Base-by-base conservation (phyloP, 2,888 invertebrate species). In the Pachliopta kotzebuea region DNA sequence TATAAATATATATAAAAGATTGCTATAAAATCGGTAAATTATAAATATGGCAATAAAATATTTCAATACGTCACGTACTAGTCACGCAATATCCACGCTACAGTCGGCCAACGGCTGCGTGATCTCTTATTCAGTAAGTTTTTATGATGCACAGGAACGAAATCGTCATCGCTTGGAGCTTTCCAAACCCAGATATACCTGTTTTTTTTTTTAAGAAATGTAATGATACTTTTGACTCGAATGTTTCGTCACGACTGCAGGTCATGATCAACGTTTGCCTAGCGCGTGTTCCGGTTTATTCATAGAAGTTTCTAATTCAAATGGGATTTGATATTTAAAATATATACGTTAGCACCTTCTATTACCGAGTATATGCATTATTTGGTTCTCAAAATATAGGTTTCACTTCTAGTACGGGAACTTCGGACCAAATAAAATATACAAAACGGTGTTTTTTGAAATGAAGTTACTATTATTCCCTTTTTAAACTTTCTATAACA, bases 51-150 rank as follows among this genome's bases (percentile, higher is more conserved):
- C 69, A 74, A 71, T 72, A 72, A 70, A 71, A 74, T 71, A 70
- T 65, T 62, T n/a, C n/a, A 50, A 56, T 54, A 72, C 76, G 77
- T 76, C 85, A 85, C 77, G 81, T 70, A 61, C 62, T 67, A 67
- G 72, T 75, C 85, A 86, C 80, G 85, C 75, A 75, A 70, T 69
- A 63, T 70, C 69, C 85, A 86, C 80, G 84, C 81, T 74, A 70
- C 63, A 66, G 69, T 61, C 63, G 62, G 66, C 70, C 70, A 71
- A 73, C 74, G 74, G 73, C 73, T 66, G 70, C 70, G 63, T 71
- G 69, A 68, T 29, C 67, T 23, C 8, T 18, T 49, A 55, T 23
- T 11, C 21, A 23, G 45, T 54, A 29, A 37, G 18, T 60, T 61
- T 45, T 59, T 63, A 56, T 60, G 50, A 50, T 60, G 56, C 60